phyloP scores from a whole-genome alignment of 2,888 invertebrate genomes.

The Hirtodrosophila cameraria region DNA sequence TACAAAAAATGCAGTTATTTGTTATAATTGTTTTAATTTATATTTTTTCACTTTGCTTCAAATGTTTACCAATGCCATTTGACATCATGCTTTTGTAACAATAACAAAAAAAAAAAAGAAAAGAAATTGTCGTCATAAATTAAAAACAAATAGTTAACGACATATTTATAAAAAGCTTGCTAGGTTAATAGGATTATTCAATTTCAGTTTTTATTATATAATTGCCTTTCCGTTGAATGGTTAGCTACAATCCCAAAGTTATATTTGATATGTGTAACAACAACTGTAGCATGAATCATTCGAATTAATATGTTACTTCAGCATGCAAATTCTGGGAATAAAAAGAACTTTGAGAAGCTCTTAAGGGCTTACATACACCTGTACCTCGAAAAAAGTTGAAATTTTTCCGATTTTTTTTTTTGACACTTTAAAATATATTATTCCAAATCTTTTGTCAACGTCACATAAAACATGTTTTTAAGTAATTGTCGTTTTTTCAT shows the following conservation, averaged over 20 bases:
- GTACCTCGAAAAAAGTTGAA: too few relatives aligned
- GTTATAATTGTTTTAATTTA: conserved; percentile 51
- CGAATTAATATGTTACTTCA: not conserved
- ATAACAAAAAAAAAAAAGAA: not conserved
- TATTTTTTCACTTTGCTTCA: conserved; percentile 34
- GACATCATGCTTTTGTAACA: not conserved
- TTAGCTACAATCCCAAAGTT: conserved; percentile 25
- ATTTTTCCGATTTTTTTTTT: too few relatives aligned
- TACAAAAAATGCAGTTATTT: conserved; percentile 57
- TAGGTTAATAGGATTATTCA: conserved; percentile 40
- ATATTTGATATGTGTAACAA: conserved; percentile 1
- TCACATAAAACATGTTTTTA: too few relatives aligned
- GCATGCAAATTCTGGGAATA: conserved; percentile 34
- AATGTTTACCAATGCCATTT: conserved; percentile 24
- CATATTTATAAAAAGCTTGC: conserved; percentile 27
- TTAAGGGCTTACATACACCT: too few relatives aligned
- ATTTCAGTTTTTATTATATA: conserved; percentile 29
- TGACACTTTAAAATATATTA: too few relatives aligned
- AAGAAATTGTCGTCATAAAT: conserved; percentile 22
- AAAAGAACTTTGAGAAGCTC: too few relatives aligned
- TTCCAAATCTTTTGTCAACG: too few relatives aligned
- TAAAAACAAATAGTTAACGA: conserved; percentile 22
- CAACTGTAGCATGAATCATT: conserved; percentile 18
- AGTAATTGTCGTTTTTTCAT: too few relatives aligned
- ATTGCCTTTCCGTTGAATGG: conserved; percentile 47